A percentile compares a stretch with the other conserved stretches of the same genome.
Conservation (phyloP, 2,113 vertebrate genomes). For the Pterocles burchelli region DNA sequence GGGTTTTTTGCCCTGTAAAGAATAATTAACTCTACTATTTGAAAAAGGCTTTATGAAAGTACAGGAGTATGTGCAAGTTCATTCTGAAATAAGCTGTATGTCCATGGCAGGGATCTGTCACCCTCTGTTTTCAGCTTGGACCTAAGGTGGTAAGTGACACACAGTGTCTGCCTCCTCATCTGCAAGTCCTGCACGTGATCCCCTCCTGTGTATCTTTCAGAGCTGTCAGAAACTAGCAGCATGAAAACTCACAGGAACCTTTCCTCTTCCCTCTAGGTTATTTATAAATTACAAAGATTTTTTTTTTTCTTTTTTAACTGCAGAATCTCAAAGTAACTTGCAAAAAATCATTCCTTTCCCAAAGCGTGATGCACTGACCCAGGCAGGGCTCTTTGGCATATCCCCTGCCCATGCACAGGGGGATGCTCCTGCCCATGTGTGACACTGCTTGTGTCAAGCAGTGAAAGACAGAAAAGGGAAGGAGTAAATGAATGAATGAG, state of each 20-base stretch:
- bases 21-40: neutral
- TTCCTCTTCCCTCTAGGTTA: neutral
- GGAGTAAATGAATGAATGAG: neutral
- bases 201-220: constrained; percentile 12
- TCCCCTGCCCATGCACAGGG: neutral
- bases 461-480: neutral
- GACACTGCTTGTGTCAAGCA: neutral
- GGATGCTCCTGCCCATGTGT: neutral
- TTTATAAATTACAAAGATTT: constrained; percentile 7
- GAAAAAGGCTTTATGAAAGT: neutral
- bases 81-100: neutral
- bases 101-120: neutral
- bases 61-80: neutral
- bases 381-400: accelerated
- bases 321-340: neutral
- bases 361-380: neutral
- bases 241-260: neutral
- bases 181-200: neutral
- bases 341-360: neutral
- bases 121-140: neutral
- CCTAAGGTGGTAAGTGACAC: neutral
- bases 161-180: neutral
- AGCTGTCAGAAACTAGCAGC: constrained; percentile 25
- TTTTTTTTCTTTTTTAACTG: neutral
- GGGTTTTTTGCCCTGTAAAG: neutral